Evolutionary conservation across 2,113 vertebrate genomes (phyloP).

Genomic region (Gadus chalcogrammus): DNA sequence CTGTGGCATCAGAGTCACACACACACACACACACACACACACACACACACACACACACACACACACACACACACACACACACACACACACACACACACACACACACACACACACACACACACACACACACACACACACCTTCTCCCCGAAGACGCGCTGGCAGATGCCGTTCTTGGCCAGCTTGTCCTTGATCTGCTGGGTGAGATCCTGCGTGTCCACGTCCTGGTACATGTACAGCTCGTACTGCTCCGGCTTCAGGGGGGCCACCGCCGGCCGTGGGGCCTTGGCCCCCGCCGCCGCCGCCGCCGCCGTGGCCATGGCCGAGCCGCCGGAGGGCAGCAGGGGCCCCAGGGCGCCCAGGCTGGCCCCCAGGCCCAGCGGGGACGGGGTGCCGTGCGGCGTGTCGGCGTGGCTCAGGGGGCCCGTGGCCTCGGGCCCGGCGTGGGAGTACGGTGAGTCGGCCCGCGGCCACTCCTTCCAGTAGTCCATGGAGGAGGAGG

Average conservation of each 20-base stretch:
- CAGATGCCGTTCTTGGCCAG: conserved; percentile 93
- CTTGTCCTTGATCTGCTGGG: conserved; percentile 90
- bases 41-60: no score
- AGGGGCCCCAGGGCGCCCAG: conserved; percentile 67
- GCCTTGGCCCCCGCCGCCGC: conserved; percentile 79
- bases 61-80: no score
- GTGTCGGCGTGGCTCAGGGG: conserved; percentile 83
- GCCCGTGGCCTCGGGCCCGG: conserved; percentile 78
- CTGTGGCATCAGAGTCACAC: no score
- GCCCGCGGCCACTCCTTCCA: conserved; percentile 87
- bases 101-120: no score
- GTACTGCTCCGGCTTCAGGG: conserved; percentile 88
- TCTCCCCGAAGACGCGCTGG: conserved; percentile 90
- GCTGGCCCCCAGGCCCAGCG: conserved; percentile 69
- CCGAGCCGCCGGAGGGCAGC: conserved; percentile 20
- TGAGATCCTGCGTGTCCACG: conserved; percentile 88
- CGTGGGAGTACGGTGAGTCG: conserved; percentile 84
- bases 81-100: conserved; percentile 47
- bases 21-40: no score
- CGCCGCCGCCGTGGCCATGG: conserved; percentile 57
- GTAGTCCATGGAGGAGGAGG: conserved; percentile 72
- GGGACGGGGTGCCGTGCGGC: conserved; percentile 83
- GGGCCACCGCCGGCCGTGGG: conserved; percentile 79
- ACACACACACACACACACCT: conserved; percentile 64
- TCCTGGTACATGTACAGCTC: conserved; percentile 94